Base-by-base conservation (phyloP, 2,113 vertebrate genomes). In the Saccopteryx bilineata region DNA sequence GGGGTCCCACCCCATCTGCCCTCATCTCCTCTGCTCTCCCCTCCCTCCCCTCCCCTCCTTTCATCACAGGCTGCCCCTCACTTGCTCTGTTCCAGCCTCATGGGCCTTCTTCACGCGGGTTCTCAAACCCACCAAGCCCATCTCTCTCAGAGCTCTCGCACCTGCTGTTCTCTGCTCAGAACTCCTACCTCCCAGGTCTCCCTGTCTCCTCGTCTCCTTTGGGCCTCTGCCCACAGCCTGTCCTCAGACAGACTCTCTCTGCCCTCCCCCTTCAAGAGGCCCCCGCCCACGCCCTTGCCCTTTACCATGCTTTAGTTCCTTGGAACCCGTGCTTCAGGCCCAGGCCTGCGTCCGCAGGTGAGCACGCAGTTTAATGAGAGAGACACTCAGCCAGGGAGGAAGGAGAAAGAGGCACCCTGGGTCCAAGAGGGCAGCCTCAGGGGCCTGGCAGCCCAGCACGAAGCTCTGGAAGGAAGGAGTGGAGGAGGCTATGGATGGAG, bases 381-480 rank as follows among this genome's bases (percentile, higher is more conserved):
- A 69, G 26, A 26, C 11, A 8, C 65, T 78, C 26, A 23, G 19
- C 19, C 18, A 18, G 5, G 10, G 2, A 11, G 24, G 60, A 50
- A 65, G 46, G 18, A 80, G 7, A 50, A 87, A 26, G 33, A 1
- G 1, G 17, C 15, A 8, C 50, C n/a, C 18, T 5, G 1, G 23
- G 2, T 23, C 48, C 31, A 13, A 19, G 14, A 28, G 76, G 56
- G 26, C 18, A 48, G 60, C 6, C n/a, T 28, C 39, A 1, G 13
- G 21, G 9, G 26, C 31, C 46, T 96, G 96, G 96, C 92, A 95
- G 96, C 95, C 90, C 96, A 79, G 80, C 0, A 10, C 93, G 74
- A 97, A 96, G 96, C 87, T 95, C 93, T 91, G 87, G 97, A 96
- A 96, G 96, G 94, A 28, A 39, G 97, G 48, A 28, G 74, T 80